Conservation (phyloP, 2,113 vertebrate genomes). For the cat (Felis catus) region F.catus_Fca126_mat1.0 CM031416.1:37531501-37532000, state of each 20-base stretch:
- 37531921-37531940: neutral
- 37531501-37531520: neutral
- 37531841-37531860: constrained; percentile 90
- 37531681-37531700: constrained; percentile 97
- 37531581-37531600: neutral
- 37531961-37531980: neutral
- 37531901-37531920: neutral
- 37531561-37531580: neutral
- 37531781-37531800: constrained; percentile 95
- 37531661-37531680: constrained; percentile 81
- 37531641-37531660: neutral
- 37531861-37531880: neutral
- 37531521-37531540: neutral
- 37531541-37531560: neutral
- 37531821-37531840: constrained; percentile 97
- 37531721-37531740: constrained; percentile 98
- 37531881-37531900: accelerated
- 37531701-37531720: constrained; percentile 98
- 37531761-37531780: constrained; percentile 97
- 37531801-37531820: constrained; percentile 95
- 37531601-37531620: neutral
- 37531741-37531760: constrained; percentile 96
- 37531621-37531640: neutral
- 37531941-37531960: no score
- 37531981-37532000: neutral